Conservation (phyloP, 2,113 vertebrate species). For the Carollia perspicillata region DNA sequence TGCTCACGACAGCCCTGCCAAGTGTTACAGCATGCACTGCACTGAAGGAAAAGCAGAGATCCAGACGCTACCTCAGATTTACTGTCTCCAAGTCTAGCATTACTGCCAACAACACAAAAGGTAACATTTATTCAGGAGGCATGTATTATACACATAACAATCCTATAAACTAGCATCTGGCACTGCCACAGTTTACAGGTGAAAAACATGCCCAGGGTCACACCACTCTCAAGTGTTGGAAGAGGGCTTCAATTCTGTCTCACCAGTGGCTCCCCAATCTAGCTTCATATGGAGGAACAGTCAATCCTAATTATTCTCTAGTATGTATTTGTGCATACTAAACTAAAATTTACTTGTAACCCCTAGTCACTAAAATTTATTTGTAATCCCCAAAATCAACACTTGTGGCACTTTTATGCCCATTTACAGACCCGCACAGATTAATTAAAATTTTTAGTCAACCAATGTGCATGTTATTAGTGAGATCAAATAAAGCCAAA, state of each 20-base stretch:
- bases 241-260: not conserved
- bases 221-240: not conserved
- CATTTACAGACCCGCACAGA: not conserved
- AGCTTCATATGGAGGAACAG: not conserved
- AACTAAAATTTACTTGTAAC: too few relatives aligned
- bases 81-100: not conserved
- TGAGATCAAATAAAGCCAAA: not conserved
- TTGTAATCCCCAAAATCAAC: not conserved
- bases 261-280: not conserved
- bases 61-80: not conserved
- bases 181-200: not conserved
- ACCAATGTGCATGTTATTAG: not conserved
- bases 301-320: not conserved
- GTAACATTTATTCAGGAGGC: not conserved
- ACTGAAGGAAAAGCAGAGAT: not conserved
- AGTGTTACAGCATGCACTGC: not conserved
- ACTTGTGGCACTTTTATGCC: not conserved
- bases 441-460: not conserved
- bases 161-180: not conserved
- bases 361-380: not conserved
- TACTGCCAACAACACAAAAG: not conserved
- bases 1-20: not conserved
- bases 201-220: not conserved
- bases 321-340: not conserved
- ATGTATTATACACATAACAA: rapidly evolving